Base-by-base conservation (phyloP, 2,888 invertebrate species). In the Adelognathus sp. region DNA sequence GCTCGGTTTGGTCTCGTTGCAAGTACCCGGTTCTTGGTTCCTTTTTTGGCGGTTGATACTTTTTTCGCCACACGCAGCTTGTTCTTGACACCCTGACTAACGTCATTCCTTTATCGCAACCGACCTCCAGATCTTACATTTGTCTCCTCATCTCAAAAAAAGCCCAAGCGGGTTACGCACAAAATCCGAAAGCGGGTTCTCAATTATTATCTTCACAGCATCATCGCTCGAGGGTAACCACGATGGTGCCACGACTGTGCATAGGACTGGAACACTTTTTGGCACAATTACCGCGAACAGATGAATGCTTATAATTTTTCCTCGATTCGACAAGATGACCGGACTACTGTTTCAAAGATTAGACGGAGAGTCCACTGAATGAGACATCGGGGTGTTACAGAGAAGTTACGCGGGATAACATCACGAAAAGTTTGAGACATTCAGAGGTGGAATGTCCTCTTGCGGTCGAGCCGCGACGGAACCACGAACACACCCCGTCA, bases 71-170 rank as follows among this genome's bases (percentile, higher is more conserved):
- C 69, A 70, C 50, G 41, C 64, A 33, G 61, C 71, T 63, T 18
- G 31, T 56, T 71, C 7, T 50, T 21, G 36, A 67, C 66, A 33
- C 54, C 56, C 54, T 66, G 39, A 61, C 67, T 11, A 79, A 79
- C 79, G 71, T 79, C 79, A 75, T 79, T 44, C 75, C 79, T 75
- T 56, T 44, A 36, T 61, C 46, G 18, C 21, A 41, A 46, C 21
- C 9, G 21, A 44, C 11, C 21, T 31, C 1, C 56, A 3, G 27
- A 44, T 75, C 44, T 44, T 7, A n/a, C 33, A 27, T 54, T 54
- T 16, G 36, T 16, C n/a, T 36, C 16, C 36, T 52, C 54, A 54
- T 41, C 18, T 9, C n/a, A n/a, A 1, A 21, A n/a, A 24, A n/a
- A 21, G 21, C 46, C 46, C 4, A 46, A 21, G 3, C 9, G 46